A percentile compares a stretch with the other conserved stretches of the same genome.
phyloP scores from a whole-genome alignment of 2,113 vertebrate genomes.

The Eretmochelys imbricata region DNA sequence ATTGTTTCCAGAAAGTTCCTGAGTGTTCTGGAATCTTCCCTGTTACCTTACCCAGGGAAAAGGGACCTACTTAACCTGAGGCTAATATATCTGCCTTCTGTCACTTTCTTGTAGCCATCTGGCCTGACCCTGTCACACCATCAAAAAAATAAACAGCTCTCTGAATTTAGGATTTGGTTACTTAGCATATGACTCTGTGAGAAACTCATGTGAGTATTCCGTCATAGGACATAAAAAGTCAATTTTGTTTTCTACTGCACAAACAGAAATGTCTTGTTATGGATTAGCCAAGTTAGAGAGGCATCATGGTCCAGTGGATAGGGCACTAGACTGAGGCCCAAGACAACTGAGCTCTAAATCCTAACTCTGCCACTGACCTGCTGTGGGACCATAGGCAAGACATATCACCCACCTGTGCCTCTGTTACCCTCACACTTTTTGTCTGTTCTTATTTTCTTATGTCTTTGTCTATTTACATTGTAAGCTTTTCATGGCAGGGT shows the following conservation, averaged over 20 bases:
- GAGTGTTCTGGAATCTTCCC: too few relatives aligned
- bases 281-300: background rate
- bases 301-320: background rate
- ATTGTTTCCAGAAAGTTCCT: too few relatives aligned
- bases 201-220: background rate
- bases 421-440: background rate
- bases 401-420: background rate
- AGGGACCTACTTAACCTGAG: too few relatives aligned
- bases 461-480: background rate
- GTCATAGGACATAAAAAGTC: background rate
- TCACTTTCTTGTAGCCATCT: too few relatives aligned
- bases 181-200: background rate
- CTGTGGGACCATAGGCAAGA: background rate
- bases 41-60: too few relatives aligned
- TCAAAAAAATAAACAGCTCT: background rate
- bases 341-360: background rate
- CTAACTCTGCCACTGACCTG: background rate
- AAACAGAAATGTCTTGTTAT: background rate
- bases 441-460: background rate
- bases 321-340: too few relatives aligned
- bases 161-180: background rate
- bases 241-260: background rate
- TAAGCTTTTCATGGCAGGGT: background rate
- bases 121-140: too few relatives aligned
- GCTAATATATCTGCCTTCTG: too few relatives aligned